These are phyloP conservation scores for Disparrhopalites patrizii DNA, from an alignment of 2,888 invertebrate genomes.

Conservation along the genomic window DNA sequence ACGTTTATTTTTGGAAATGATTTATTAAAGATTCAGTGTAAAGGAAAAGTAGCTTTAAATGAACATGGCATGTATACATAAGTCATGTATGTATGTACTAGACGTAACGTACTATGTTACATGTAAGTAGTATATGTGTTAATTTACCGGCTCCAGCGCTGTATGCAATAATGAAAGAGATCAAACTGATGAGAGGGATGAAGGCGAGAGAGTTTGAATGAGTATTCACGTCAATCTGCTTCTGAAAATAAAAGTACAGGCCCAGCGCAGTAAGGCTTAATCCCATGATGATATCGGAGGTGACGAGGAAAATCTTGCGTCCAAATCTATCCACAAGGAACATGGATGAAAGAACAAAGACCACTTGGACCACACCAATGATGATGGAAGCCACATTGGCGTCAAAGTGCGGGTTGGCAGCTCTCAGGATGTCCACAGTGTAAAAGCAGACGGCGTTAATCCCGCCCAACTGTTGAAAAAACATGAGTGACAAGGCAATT, in stretches of 20 bases:
- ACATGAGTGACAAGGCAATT: slow-evolving; percentile 72
- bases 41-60: neutral
- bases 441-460: slow-evolving; percentile 81
- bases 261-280: slow-evolving; percentile 66
- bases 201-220: slow-evolving; percentile 57
- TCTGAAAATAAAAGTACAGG: slow-evolving; percentile 62
- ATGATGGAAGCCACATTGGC: slow-evolving; percentile 60
- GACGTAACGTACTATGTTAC: too few relatives aligned
- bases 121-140: too few relatives aligned
- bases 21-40: too few relatives aligned
- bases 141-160: slow-evolving; percentile 50
- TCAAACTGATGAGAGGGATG: slow-evolving; percentile 68
- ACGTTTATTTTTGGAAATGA: too few relatives aligned
- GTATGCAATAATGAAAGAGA: slow-evolving; percentile 73
- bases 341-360: slow-evolving; percentile 56
- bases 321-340: slow-evolving; percentile 74
- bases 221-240: slow-evolving; percentile 20
- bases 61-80: too few relatives aligned
- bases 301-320: slow-evolving; percentile 69
- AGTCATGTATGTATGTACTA: too few relatives aligned
- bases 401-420: slow-evolving; percentile 59
- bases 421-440: slow-evolving; percentile 67
- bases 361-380: slow-evolving; percentile 59
- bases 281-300: slow-evolving; percentile 70
- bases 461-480: slow-evolving; percentile 67